A percentile compares a stretch with the other conserved stretches of the same genome.
These are phyloP conservation scores for Macropis europaea DNA, from an alignment of 2,888 invertebrate genomes.

Conservation along the genomic window DNA sequence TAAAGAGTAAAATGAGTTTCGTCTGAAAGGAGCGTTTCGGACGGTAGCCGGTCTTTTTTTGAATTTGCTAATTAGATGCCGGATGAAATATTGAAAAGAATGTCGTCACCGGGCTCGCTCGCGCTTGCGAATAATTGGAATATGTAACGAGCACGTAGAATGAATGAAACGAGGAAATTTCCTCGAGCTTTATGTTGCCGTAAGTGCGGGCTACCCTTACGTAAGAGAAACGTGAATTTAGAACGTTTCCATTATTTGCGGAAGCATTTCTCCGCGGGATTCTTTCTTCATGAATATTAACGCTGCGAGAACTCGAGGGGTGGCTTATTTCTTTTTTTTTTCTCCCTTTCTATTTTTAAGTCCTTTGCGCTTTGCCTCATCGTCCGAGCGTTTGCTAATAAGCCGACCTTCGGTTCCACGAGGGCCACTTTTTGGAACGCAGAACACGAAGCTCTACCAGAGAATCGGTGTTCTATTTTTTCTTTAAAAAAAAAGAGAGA, in stretches of 20 bases:
- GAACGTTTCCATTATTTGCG: slow-evolving; percentile 40
- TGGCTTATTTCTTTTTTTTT: slow-evolving; percentile 4
- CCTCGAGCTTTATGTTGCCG: slow-evolving; percentile 24
- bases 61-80: slow-evolving; percentile 41
- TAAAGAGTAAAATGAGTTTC: not conserved
- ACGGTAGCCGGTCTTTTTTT: slow-evolving; percentile 20
- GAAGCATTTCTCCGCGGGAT: slow-evolving; percentile 29
- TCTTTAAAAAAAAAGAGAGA: not conserved
- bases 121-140: slow-evolving; percentile 41
- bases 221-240: slow-evolving; percentile 33
- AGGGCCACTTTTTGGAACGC: not conserved
- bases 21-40: not conserved
- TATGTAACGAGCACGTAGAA: slow-evolving; percentile 50
- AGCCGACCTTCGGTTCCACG: slow-evolving; percentile 9
- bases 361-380: not conserved
- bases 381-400: not conserved
- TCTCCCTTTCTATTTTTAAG: not conserved
- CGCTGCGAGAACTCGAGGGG: not conserved
- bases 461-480: not conserved
- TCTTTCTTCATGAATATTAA: slow-evolving; percentile 50
- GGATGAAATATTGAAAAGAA: slow-evolving; percentile 41
- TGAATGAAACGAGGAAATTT: slow-evolving; percentile 37
- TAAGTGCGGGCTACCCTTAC: slow-evolving; percentile 23
- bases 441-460: no score
- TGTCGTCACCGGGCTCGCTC: slow-evolving; percentile 20